These are phyloP conservation scores for Leptothorax acervorum DNA, from an alignment of 2,888 invertebrate species.

Conservation along the genomic window DNA sequence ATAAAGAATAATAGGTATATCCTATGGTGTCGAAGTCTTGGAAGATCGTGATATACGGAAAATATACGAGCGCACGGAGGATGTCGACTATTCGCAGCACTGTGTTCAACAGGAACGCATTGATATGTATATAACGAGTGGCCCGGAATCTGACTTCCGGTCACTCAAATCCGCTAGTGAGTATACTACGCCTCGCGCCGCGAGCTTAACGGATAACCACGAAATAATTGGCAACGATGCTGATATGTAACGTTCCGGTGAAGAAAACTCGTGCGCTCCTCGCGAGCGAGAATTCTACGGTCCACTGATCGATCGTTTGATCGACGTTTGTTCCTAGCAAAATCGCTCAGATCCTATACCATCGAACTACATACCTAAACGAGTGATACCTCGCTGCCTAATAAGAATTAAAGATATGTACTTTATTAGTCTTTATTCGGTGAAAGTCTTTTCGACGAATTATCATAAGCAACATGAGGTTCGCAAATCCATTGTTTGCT, in stretches of 20 bases:
- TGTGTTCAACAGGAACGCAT: constrained; percentile 65
- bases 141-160: constrained; percentile 58
- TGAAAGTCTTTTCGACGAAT: background rate
- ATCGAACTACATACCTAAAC: constrained; percentile 18
- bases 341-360: constrained; percentile 15
- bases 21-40: background rate
- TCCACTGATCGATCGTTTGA: constrained; percentile 28
- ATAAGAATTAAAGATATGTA: background rate
- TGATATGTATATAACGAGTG: constrained; percentile 79
- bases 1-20: background rate
- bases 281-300: constrained; percentile 46
- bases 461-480: background rate
- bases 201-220: constrained; percentile 72
- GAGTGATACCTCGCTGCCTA: background rate
- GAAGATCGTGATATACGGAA: constrained; percentile 61
- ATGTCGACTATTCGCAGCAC: constrained; percentile 51
- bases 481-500: background rate
- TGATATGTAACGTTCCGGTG: constrained; percentile 81
- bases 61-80: constrained; percentile 27
- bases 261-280: constrained; percentile 74
- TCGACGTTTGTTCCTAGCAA: constrained; percentile 26
- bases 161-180: constrained; percentile 65
- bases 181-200: constrained; percentile 65
- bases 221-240: constrained; percentile 80
- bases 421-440: background rate